phyloP scores from a whole-genome alignment of 2,113 vertebrate genomes.

The Cheirogaleus medius region DNA sequence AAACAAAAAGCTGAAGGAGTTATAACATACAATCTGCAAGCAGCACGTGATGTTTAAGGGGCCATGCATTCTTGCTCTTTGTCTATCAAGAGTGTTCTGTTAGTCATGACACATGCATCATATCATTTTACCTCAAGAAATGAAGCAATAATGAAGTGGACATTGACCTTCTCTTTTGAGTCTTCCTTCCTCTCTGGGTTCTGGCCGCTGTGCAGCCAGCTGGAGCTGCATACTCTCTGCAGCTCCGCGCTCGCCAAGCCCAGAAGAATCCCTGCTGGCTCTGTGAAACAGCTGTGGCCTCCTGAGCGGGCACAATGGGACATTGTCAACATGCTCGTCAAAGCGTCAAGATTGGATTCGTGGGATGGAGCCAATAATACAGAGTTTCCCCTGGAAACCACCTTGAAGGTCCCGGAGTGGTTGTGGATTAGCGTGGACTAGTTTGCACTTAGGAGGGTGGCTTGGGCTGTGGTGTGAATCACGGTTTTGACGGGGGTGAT shows the following conservation, averaged over 20 bases:
- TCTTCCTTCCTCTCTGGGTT: not conserved
- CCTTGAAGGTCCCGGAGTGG: not conserved
- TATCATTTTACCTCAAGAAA: not conserved
- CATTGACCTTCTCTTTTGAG: not conserved
- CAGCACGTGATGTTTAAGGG: not conserved
- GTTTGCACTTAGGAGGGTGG: not conserved
- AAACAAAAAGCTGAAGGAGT: not conserved
- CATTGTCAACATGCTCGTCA: not conserved
- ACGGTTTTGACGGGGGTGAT: not conserved
- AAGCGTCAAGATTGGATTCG: no score
- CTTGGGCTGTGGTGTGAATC: not conserved
- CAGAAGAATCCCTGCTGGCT: not conserved
- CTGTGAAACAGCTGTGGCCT: not conserved
- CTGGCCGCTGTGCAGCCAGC: not conserved
- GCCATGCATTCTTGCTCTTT: not conserved
- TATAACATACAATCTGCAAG: not conserved
- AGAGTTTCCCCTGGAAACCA: not conserved
- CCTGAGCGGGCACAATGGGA: not conserved
- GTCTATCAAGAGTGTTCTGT: not conserved
- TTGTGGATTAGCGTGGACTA: not conserved
- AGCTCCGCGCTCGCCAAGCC: no score
- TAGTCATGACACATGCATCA: not conserved
- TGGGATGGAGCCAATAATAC: not conserved
- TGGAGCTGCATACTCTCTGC: rapidly evolving
- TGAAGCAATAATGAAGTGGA: not conserved